Base-by-base conservation (phyloP, 2,888 invertebrate species). In the Drosophila mercatorum region DNA sequence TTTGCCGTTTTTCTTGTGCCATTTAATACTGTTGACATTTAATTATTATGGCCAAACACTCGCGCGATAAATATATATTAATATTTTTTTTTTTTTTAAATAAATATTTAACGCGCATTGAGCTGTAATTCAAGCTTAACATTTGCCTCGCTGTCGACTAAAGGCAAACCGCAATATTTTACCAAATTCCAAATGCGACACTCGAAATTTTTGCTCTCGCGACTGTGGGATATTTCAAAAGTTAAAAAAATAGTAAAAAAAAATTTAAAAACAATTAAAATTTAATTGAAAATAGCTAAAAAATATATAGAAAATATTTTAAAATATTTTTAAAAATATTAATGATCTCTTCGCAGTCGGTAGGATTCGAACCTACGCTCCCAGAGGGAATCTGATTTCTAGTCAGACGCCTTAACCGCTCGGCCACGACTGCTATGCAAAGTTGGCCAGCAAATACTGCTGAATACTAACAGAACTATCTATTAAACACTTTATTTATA, bases 291-390 rank as follows among this genome's bases (percentile, higher is more conserved):
- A 26, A 17, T 17, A 8, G 5, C 7, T 28, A 7, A 31, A 5
- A 14, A 41, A 7, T 7, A n/a, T 7, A n/a, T 22, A 0, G 10
- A 17, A 31, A 17, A 31, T 6, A 41, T 17, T 31, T 8, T n/a
- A 17, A 10, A 31, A 22, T 22, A 22, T 22, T 22, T 22, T 22
- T 2, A 7, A 34, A 38, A 41, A 22, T 14, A 6, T 59, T 7
- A 0, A 4, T 0, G 6, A 0, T 0, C n/a, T 2, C 0, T 40
- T 40, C 95, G 95, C 95, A 95, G 96, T 94, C 95, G 95, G 95
- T 95, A 96, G 95, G 96, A 96, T 95, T 96, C 96, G 96, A 96
- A 96, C 96, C 96, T 96, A 95, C 95, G 96, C 96, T 95, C 96
- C 96, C 96, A 96, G 95, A 96, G 96, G 96, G 96, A 96, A 96